Evolutionary conservation across 1,140 invertebrate genomes (phyloP).

Genomic region (Drosophila trapezifrons): DNA sequence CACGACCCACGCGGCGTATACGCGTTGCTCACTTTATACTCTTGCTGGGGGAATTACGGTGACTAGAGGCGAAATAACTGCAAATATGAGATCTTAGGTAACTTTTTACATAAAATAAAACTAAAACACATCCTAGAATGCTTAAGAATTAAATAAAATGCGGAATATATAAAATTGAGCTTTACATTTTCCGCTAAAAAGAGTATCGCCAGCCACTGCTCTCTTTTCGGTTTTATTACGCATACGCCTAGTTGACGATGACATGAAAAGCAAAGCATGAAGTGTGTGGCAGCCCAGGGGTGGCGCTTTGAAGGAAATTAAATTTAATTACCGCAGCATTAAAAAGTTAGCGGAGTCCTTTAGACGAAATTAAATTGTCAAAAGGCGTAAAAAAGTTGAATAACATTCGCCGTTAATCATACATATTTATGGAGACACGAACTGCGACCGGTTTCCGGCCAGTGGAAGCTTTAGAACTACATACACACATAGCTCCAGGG

Average conservation of each 20-base stretch:
- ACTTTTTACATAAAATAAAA: not conserved
- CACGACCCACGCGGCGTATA: conserved; percentile 30
- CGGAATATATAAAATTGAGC: not conserved
- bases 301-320: conserved; percentile 44
- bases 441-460: not conserved
- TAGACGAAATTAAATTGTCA: conserved; percentile 43
- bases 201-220: conserved; percentile 7
- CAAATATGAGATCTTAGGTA: too few relatives aligned
- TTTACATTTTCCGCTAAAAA: not conserved
- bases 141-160: not conserved
- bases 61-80: not conserved
- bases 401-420: conserved; percentile 22
- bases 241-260: conserved; percentile 66
- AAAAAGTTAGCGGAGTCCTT: conserved; percentile 53
- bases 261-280: conserved; percentile 39
- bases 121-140: too few relatives aligned
- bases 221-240: conserved; percentile 21
- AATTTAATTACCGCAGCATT: conserved; percentile 69
- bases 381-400: conserved; percentile 52
- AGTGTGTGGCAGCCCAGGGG: conserved; percentile 17
- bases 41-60: conserved; percentile 5
- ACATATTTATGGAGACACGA: conserved; percentile 7
- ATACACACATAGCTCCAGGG: not conserved
- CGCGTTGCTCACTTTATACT: conserved; percentile 31
- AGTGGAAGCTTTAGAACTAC: not conserved